phyloP scores from a whole-genome alignment of 2,888 invertebrate species.

The Leptodirus hochenwartii region DNA sequence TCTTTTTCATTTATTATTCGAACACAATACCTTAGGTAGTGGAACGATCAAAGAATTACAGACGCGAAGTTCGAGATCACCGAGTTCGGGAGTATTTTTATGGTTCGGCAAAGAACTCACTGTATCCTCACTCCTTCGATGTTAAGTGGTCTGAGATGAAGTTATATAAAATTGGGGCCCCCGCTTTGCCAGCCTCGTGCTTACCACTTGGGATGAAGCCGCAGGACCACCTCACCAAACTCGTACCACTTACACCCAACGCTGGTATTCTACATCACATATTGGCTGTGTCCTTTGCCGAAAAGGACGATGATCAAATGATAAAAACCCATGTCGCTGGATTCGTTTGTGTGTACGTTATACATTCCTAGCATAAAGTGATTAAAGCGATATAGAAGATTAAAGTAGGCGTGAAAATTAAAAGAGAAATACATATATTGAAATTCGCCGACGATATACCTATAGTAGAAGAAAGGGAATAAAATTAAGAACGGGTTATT shows the following conservation, averaged over 20 bases:
- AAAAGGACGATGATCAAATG: slow-evolving; percentile 65
- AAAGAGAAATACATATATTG: slow-evolving; percentile 2
- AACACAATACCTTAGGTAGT: slow-evolving; percentile 75
- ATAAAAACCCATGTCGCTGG: slow-evolving; percentile 77
- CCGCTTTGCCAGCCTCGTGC: slow-evolving; percentile 83
- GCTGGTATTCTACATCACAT: slow-evolving; percentile 70
- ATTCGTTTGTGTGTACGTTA: slow-evolving; percentile 78
- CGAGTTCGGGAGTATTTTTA: slow-evolving; percentile 91
- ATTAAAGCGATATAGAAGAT: too few relatives aligned
- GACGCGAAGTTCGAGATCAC: slow-evolving; percentile 60
- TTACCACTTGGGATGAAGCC: slow-evolving; percentile 92
- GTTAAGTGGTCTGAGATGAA: slow-evolving; percentile 79
- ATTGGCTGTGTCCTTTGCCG: slow-evolving; percentile 75
- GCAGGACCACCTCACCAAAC: slow-evolving; percentile 78
- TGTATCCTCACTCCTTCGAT: slow-evolving; percentile 90
- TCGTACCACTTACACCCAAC: slow-evolving; percentile 64
- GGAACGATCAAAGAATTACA: slow-evolving; percentile 53
- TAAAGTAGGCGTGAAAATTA: too few relatives aligned
- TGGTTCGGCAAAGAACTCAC: slow-evolving; percentile 48
- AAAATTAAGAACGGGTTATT: too few relatives aligned
- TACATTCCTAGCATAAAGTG: too few relatives aligned
- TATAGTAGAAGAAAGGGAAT: too few relatives aligned
- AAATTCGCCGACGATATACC: too few relatives aligned
- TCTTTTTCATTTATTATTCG: slow-evolving; percentile 4
- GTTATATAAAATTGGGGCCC: slow-evolving; percentile 88